A percentile compares a stretch with the other conserved stretches of the same genome.
Conservation (phyloP, 2,113 vertebrate genomes). For the Hippopotamus amphibius region DNA sequence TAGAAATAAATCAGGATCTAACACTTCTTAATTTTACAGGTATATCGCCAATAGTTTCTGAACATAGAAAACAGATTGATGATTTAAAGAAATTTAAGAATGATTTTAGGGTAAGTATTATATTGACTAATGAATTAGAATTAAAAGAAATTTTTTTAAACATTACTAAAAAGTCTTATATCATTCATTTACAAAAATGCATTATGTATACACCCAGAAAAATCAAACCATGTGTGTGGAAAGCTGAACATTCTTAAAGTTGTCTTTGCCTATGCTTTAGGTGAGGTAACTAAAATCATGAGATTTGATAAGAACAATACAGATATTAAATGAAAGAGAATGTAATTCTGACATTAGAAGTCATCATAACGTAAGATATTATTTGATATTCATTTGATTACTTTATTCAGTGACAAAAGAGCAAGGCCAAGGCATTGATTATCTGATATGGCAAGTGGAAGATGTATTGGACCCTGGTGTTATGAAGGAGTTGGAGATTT, state of each 20-base stretch:
- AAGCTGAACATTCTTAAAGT: slow-evolving; percentile 26
- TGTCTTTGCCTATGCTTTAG: not conserved
- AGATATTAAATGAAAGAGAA: not conserved
- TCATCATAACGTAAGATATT: not conserved
- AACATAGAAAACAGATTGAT: slow-evolving; percentile 99
- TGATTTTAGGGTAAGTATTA: slow-evolving; percentile 97
- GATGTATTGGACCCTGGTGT: not conserved
- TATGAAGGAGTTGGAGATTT: not conserved
- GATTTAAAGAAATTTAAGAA: slow-evolving; percentile 99
- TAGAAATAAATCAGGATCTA: slow-evolving; percentile 42
- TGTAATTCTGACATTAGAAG: not conserved
- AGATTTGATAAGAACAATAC: not conserved
- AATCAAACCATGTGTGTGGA: not conserved
- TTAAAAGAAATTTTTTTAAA: not conserved
- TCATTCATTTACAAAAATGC: slow-evolving; percentile 35
- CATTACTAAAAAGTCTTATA: not conserved
- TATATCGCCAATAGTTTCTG: slow-evolving; percentile 93
- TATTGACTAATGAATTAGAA: slow-evolving; percentile 6
- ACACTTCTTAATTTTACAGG: slow-evolving; percentile 86
- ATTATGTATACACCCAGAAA: not conserved
- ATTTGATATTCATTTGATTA: not conserved
- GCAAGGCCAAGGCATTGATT: not conserved
- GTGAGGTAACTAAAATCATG: slow-evolving; percentile 10
- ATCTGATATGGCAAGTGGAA: not conserved
- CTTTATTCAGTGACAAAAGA: not conserved